These are phyloP conservation scores for Plebejus argus DNA, from an alignment of 2,888 invertebrate species.

Conservation along the genomic window DNA sequence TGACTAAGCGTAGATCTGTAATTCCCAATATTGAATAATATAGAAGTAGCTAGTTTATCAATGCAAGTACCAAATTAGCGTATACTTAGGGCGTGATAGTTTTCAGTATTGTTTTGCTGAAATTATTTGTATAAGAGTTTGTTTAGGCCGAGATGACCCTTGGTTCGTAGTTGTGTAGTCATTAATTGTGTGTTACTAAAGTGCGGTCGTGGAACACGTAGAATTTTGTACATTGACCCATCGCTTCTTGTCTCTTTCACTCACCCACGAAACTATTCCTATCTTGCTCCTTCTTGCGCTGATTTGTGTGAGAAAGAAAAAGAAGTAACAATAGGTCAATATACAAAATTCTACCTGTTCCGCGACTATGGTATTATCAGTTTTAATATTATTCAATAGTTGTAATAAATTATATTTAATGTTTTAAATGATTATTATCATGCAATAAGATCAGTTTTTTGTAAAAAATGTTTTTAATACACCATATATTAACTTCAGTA, in stretches of 20 bases:
- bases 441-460: neutral
- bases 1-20: neutral
- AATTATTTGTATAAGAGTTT: conserved; percentile 42
- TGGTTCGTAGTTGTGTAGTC: conserved; percentile 51
- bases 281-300: neutral
- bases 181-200: conserved; percentile 8
- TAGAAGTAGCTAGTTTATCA: conserved; percentile 28
- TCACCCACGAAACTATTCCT: neutral
- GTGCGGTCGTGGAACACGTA: neutral
- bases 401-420: neutral
- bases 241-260: neutral
- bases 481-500: neutral
- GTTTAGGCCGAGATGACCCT: conserved; percentile 66
- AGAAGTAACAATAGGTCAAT: neutral
- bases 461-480: neutral
- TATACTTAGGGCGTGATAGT: conserved; percentile 31
- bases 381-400: neutral
- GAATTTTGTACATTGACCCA: neutral
- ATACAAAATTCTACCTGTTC: neutral
- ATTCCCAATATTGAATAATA: neutral
- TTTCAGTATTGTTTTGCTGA: conserved; percentile 50
- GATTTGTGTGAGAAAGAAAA: neutral
- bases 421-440: neutral
- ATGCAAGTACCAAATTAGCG: conserved; percentile 39
- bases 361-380: neutral